A percentile compares a stretch with the other conserved stretches of the same genome.
phyloP scores from a whole-genome alignment of 2,888 invertebrate genomes.

The Drosophila anomelani region DNA sequence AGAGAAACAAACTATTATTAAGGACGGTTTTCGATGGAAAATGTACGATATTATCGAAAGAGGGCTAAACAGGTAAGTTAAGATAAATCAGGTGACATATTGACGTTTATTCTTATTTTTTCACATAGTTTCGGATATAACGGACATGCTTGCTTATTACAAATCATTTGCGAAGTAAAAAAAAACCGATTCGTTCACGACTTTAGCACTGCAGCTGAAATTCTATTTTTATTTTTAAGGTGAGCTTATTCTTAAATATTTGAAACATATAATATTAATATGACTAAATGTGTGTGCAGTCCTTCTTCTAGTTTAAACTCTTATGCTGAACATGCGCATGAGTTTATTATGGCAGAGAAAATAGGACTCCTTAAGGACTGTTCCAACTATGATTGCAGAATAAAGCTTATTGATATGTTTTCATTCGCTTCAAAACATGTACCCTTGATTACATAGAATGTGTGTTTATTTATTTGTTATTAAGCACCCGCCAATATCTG shows the following conservation, averaged over 20 bases:
- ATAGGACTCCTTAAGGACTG: background rate
- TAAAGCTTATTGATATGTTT: slow-evolving; percentile 6
- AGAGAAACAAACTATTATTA: background rate
- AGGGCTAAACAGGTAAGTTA: slow-evolving; percentile 5
- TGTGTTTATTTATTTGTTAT: background rate
- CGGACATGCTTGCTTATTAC: slow-evolving; percentile 14
- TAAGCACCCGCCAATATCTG: too few species aligned
- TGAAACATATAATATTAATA: background rate
- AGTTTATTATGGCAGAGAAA: slow-evolving; percentile 10
- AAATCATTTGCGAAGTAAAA: slow-evolving; percentile 12
- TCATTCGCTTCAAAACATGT: background rate
- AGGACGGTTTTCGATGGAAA: slow-evolving; percentile 7
- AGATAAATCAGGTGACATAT: rapidly evolving
- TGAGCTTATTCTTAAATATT: background rate
- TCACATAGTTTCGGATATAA: background rate
- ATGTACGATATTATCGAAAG: slow-evolving; percentile 8
- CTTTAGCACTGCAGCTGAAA: slow-evolving; percentile 6
- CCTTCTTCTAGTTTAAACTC: slow-evolving; percentile 18
- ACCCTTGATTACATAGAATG: background rate
- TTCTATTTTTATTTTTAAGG: slow-evolving; percentile 15
- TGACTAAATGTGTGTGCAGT: background rate
- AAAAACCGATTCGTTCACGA: background rate
- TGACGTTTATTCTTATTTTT: background rate
- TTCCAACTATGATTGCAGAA: slow-evolving; percentile 15
- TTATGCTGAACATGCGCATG: background rate